These are phyloP conservation scores for Cynocephalus volans DNA, from an alignment of 2,113 vertebrate species.

Conservation along the genomic window DNA sequence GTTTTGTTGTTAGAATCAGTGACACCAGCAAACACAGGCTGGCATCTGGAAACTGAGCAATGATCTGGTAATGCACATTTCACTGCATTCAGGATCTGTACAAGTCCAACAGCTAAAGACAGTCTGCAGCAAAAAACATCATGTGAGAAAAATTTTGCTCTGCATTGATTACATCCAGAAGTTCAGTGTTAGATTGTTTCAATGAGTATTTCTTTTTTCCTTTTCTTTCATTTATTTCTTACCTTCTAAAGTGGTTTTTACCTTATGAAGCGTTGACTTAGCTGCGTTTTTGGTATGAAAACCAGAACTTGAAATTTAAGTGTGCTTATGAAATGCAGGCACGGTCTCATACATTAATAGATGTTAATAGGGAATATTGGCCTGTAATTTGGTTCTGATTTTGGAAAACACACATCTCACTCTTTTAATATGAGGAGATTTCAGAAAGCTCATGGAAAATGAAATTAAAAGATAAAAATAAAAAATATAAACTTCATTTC, in stretches of 20 bases:
- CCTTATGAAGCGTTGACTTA: neutral
- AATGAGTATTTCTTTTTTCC: rapidly evolving
- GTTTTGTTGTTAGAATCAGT: constrained; percentile 37
- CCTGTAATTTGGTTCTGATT: neutral
- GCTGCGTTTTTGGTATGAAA: neutral
- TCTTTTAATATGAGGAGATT: neutral
- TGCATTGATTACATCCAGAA: neutral
- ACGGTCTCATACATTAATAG: rapidly evolving
- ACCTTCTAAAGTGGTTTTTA: neutral
- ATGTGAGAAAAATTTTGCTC: rapidly evolving
- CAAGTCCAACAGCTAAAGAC: rapidly evolving
- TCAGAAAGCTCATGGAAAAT: no score
- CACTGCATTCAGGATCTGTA: rapidly evolving
- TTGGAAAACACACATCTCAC: neutral
- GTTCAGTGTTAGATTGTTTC: neutral
- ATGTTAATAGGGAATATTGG: neutral
- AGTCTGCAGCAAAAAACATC: rapidly evolving
- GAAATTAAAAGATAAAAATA: no score
- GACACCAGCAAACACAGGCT: neutral
- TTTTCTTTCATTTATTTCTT: neutral
- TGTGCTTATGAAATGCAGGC: neutral
- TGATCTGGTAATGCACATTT: neutral
- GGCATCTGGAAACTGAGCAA: neutral
- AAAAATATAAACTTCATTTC: no score
- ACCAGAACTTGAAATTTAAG: neutral